These are phyloP conservation scores for Helostoma temminkii DNA, from an alignment of 2,797 vertebrate species.

Conservation along the genomic window DNA sequence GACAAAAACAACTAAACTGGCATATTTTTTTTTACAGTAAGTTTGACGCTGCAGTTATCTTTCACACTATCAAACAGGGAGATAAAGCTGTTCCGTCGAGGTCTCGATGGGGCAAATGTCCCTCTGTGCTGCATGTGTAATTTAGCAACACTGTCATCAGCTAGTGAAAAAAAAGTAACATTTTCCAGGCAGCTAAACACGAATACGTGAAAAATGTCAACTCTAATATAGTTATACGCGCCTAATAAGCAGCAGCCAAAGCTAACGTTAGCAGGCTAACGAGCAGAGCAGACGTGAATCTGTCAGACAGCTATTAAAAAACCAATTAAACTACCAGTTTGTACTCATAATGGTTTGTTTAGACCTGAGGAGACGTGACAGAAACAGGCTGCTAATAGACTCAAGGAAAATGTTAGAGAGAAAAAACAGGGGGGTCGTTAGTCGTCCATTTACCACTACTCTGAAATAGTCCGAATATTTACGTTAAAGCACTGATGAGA, in stretches of 20 bases:
- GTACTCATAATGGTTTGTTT: neutral
- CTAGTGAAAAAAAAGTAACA: neutral
- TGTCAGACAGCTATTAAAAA: neutral
- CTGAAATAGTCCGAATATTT: neutral
- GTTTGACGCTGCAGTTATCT: neutral
- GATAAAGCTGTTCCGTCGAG: neutral
- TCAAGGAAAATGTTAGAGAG: neutral
- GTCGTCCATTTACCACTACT: neutral
- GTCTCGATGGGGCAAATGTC: neutral
- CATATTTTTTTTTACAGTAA: neutral
- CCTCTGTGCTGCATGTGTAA: neutral
- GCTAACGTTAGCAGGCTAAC: conserved; percentile 14
- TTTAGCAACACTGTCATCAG: neutral
- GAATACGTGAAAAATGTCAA: neutral
- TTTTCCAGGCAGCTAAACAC: neutral
- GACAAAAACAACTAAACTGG: neutral
- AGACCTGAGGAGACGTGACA: accelerated
- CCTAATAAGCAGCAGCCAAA: neutral
- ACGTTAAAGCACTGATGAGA: neutral
- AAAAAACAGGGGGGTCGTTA: neutral
- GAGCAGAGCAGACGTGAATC: neutral
- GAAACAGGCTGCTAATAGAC: neutral
- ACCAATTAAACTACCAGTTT: neutral
- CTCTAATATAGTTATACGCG: neutral
- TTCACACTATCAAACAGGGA: neutral